Conservation (phyloP, 2,113 vertebrate species). For the Saguinus imperator region DNA sequence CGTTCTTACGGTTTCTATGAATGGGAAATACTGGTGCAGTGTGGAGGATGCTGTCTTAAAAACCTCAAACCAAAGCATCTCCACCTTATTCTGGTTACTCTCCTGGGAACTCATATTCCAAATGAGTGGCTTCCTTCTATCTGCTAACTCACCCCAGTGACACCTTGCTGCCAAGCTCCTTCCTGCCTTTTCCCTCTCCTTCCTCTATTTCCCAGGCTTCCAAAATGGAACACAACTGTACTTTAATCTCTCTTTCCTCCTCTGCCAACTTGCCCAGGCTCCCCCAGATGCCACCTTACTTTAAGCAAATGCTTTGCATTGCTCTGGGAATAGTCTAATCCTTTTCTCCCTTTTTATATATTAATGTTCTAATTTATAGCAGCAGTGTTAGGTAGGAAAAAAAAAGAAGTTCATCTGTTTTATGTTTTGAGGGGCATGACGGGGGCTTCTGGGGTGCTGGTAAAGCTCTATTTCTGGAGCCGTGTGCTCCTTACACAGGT, state of each 20-base stretch:
- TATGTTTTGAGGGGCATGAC: neutral
- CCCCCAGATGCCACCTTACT: constrained; percentile 29
- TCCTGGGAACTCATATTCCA: neutral
- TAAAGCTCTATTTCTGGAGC: neutral
- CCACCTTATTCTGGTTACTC: neutral
- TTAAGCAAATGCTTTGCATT: constrained; percentile 36
- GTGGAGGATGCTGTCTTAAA: neutral
- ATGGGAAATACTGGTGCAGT: neutral
- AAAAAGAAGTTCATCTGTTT: neutral
- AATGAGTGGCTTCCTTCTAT: neutral
- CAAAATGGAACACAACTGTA: neutral
- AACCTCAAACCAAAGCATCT: neutral
- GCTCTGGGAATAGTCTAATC: constrained; percentile 48
- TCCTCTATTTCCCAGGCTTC: neutral
- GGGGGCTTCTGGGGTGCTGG: neutral
- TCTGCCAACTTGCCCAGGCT: constrained; percentile 23
- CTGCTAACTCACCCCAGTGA: neutral
- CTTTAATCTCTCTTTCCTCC: constrained; percentile 35
- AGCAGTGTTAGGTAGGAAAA: neutral
- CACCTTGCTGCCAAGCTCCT: neutral
- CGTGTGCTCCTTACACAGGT: neutral
- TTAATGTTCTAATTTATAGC: constrained; percentile 57
- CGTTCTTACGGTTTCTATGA: neutral
- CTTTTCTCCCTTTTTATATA: constrained; percentile 42
- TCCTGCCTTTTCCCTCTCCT: neutral